phyloP scores from a whole-genome alignment of 2,888 invertebrate genomes.

The Odontocolon sp. region DNA sequence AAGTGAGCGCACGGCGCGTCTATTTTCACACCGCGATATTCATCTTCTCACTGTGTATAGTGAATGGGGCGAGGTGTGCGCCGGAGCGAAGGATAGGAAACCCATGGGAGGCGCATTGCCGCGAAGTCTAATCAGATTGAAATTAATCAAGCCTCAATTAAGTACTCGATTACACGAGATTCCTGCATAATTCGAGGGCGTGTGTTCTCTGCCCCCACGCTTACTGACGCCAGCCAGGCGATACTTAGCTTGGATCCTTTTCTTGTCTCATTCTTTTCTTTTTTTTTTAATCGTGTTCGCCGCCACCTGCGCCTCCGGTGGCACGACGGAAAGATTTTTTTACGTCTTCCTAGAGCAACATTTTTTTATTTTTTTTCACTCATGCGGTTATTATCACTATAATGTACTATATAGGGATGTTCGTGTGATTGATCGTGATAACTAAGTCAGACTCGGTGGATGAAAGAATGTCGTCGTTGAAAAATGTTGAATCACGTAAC shows the following conservation, averaged over 20 bases:
- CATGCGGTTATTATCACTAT: neutral
- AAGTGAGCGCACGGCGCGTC: constrained; percentile 20
- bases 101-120: constrained; percentile 48
- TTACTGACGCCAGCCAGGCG: constrained; percentile 31
- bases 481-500: constrained; percentile 29
- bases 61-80: neutral
- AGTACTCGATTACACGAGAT: constrained; percentile 66
- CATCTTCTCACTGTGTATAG: constrained; percentile 49
- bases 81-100: constrained; percentile 1
- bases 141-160: constrained; percentile 67
- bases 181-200: constrained; percentile 64
- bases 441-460: constrained; percentile 1
- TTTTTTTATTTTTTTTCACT: too few species aligned
- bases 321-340: constrained; percentile 3
- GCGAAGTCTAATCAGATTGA: constrained; percentile 62
- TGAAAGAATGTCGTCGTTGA: neutral
- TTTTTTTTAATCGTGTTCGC: neutral
- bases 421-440: constrained; percentile 1
- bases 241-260: constrained; percentile 11
- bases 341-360: neutral
- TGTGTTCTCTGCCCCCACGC: constrained; percentile 1
- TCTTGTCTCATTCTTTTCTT: neutral
- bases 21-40: constrained; percentile 60
- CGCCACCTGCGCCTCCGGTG: constrained; percentile 3
- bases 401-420: neutral